Evolutionary conservation across 2,113 vertebrate species (phyloP).

Genomic region (Dasyornis broadbenti): DNA sequence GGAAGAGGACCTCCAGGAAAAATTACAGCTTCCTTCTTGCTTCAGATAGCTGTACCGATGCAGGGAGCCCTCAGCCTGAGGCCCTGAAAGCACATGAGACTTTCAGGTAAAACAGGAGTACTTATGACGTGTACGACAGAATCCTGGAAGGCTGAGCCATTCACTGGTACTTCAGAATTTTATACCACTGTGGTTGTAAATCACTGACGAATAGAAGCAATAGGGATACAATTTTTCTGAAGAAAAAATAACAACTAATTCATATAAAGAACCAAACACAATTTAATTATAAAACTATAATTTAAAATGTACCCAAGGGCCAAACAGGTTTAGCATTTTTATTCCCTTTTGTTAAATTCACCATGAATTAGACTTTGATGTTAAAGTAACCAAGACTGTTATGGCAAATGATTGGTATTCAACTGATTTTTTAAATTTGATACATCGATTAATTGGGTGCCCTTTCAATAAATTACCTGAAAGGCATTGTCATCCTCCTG

Average conservation of each 20-base stretch:
- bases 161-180: background rate
- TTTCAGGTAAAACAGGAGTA: background rate
- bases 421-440: background rate
- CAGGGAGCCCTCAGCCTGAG: background rate
- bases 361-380: background rate
- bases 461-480: background rate
- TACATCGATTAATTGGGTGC: background rate
- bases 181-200: background rate
- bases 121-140: accelerated
- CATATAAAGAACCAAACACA: background rate
- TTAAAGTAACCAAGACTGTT: background rate
- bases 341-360: background rate
- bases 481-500: background rate
- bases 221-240: background rate
- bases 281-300: background rate
- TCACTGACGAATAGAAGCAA: background rate
- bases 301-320: background rate
- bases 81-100: background rate
- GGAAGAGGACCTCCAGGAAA: background rate
- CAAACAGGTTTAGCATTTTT: background rate
- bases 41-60: background rate
- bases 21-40: background rate
- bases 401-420: background rate
- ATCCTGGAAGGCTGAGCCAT: background rate
- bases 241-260: background rate